Evolutionary conservation across 1,140 invertebrate genomes (phyloP), one percentile per base, ranked within the genome.

Genomic region (Leptinotarsa lineolata): DNA sequence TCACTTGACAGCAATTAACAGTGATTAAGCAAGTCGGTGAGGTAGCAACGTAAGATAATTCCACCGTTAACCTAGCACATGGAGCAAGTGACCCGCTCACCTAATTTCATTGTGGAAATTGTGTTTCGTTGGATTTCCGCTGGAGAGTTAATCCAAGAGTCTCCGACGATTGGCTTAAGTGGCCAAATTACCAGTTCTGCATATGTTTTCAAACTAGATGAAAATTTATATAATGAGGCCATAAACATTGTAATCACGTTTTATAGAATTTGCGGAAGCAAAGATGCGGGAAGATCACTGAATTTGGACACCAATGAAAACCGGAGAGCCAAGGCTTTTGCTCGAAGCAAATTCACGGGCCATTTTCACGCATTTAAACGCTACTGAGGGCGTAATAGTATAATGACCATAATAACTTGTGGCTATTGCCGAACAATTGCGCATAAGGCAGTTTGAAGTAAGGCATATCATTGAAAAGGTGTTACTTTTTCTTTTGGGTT

Each of bases 341-440:
- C 68, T 77, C 73, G 71, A 77, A 78, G 78, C 78, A 78, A 80
- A 80, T 81, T 81, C 79, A 81, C 70, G 79, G 74, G 75, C 78
- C 78, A 81, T 81, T 82, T 81, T 80, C 71, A 80, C 74, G 79
- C 78, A 80, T 82, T 78, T 80, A 81, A 81, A 81, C 75, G 75
- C 73, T 75, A 74, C 48, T 76, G 81, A 82, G 79, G 82, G 81
- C 82, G 81, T 83, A 83, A 83, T 83, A 82, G 77, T 78, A 81
- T 83, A 83, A 81, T 82, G 78, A 76, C 77, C 73, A 75, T 82
- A 83, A 83, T 83, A 81, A 77, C 79, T 77, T 76, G 72, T 75
- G 73, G 76, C 79, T 81, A 82, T 82, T 82, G 78, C 80, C 68
- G 78, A 69, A 68, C 80, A 79, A 79, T 81, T 81, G 78, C 77